Evolutionary conservation across 2,888 invertebrate genomes (phyloP), one percentile per base, ranked within the genome.

Genomic region (Gymnocheta viridis): DNA sequence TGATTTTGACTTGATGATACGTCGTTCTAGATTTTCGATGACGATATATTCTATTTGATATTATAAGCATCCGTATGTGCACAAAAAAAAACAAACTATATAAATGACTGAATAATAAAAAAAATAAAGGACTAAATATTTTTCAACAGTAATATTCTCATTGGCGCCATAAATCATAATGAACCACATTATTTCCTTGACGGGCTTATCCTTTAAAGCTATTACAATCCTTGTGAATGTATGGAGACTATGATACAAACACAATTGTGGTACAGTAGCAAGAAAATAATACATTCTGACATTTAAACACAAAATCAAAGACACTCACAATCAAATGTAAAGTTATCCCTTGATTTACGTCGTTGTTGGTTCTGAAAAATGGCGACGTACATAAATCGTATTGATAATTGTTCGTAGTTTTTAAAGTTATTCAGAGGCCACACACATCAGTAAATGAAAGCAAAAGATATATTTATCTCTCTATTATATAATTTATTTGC

Each of bases 161-260:
- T 70, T 78, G 82, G 79, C 82, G 74, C 79, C 74, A 83, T 79
- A 83, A 83, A 83, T 83, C 79, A 83, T 79, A 79, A 83, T 83
- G 70, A 79, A 83, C 56, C 79, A 79, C 79, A 74, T 79, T 79
- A 82, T 73, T 70, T 83, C 74, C 79, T 81, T 64, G 64, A 70
- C 62, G 70, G 69, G 69, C 64, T 83, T 83, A 83, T 83, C 79
- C 69, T 62, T 49, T 77, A 41, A 64, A 74, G 29, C 10, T 27
- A 54, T 54, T 29, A 41, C 12, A 29, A 24, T 14, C 12, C 17
- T 38, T 47, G 22, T 6, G 32, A 2, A 56, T 44, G 19, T 35
- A 12, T 24, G 12, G 2, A 49, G 44, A 27, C 12, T 32, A 32
- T 49, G 0, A 38, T 10, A 54, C 64, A 60, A 17, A 47, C 22